These are phyloP conservation scores for Muscicapa adusta DNA, from an alignment of 2,113 vertebrate species.

Conservation along the genomic window DNA sequence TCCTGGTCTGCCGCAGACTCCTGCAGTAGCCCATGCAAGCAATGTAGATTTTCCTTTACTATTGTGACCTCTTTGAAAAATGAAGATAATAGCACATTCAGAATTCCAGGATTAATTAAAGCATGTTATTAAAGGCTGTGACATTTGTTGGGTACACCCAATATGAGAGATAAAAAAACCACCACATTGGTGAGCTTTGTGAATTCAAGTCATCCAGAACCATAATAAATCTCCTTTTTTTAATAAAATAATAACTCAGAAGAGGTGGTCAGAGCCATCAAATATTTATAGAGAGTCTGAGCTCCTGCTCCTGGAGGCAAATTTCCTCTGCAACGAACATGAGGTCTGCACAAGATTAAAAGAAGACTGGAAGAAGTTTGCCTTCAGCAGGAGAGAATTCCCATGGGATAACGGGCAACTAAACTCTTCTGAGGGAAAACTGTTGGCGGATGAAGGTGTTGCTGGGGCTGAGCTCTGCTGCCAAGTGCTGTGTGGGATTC, in stretches of 20 bases:
- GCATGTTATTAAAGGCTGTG: constrained; percentile 6
- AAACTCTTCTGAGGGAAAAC: background rate
- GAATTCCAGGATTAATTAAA: constrained; percentile 36
- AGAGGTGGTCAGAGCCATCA: background rate
- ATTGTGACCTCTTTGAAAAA: constrained; percentile 3
- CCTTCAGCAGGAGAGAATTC: background rate
- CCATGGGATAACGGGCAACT: background rate
- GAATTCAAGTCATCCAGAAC: background rate
- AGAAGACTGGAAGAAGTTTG: background rate
- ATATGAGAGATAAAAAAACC: background rate
- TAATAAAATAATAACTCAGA: background rate
- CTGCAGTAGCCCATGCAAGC: background rate
- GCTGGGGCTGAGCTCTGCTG: background rate
- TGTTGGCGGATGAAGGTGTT: accelerated
- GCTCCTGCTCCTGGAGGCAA: background rate
- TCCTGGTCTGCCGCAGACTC: background rate
- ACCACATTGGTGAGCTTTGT: background rate
- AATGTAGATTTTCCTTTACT: background rate
- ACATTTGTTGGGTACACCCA: background rate
- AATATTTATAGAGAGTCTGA: background rate
- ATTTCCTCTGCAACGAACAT: background rate
- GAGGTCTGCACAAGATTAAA: background rate
- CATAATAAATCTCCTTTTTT: background rate
- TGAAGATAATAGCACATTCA: background rate
- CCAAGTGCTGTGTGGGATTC: background rate